These are phyloP conservation scores for Cydia pomonella DNA, from an alignment of 1,140 invertebrate genomes.

Conservation along the genomic window DNA sequence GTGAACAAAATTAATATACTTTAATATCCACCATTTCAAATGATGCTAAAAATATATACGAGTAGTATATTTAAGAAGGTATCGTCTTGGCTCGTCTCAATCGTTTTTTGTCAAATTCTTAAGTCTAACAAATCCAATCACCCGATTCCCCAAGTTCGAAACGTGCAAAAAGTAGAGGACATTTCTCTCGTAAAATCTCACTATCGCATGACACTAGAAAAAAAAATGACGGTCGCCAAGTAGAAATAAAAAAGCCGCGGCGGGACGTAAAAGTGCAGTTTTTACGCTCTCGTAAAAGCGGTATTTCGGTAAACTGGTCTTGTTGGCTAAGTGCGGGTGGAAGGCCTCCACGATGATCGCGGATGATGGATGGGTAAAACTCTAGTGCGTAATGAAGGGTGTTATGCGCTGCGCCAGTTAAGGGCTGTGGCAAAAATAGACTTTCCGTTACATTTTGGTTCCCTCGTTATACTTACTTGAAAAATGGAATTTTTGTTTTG, in stretches of 20 bases:
- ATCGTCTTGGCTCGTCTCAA: too few species aligned
- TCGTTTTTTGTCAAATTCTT: too few species aligned
- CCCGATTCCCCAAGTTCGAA: background rate
- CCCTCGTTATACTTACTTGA: too few species aligned
- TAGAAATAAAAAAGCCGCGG: constrained; percentile 57
- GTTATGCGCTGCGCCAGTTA: constrained; percentile 2
- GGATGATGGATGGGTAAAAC: background rate
- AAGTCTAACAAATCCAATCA: too few species aligned
- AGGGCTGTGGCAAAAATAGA: constrained; percentile 35
- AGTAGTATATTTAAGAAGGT: too few species aligned
- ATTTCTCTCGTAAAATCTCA: constrained; percentile 52
- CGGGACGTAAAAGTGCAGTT: constrained; percentile 30
- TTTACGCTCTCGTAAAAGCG: constrained; percentile 20
- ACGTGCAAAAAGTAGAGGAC: constrained; percentile 19
- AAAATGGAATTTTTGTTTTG: too few species aligned
- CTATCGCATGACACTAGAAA: constrained; percentile 53
- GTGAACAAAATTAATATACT: too few species aligned
- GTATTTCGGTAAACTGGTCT: constrained; percentile 24
- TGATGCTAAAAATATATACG: too few species aligned
- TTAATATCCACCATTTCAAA: too few species aligned
- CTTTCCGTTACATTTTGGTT: too few species aligned
- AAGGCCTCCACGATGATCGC: constrained; percentile 38
- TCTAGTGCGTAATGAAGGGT: constrained; percentile 7
- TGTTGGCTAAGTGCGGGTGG: constrained; percentile 39
- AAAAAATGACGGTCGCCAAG: constrained; percentile 58